Conservation (phyloP, 2,113 vertebrate genomes). For the Pygoscelis antarcticus region DNA sequence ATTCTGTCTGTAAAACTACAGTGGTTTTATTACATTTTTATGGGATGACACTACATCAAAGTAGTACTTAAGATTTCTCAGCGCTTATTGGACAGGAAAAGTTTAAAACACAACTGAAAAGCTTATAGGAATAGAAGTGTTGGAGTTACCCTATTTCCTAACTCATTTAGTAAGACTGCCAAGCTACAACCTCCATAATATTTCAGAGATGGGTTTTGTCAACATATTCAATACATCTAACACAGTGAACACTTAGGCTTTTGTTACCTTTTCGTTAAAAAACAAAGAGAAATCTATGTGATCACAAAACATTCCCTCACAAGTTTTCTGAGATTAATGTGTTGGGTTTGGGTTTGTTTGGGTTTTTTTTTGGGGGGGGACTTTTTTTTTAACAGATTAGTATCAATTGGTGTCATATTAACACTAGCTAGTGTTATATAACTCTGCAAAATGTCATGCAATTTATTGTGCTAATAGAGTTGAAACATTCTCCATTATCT, state of each 20-base stretch:
- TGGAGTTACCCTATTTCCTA: background rate
- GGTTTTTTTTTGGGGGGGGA: accelerated
- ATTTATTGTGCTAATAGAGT: background rate
- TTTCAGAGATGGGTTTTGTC: background rate
- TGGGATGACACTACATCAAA: background rate
- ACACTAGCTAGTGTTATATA: background rate
- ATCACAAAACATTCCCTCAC: background rate
- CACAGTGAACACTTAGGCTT: background rate
- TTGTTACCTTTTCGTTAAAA: background rate
- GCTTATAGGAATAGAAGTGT: background rate
- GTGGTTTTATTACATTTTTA: background rate
- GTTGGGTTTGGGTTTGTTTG: background rate
- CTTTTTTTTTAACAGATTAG: background rate
- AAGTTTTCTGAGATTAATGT: background rate
- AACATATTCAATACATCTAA: background rate
- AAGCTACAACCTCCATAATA: background rate
- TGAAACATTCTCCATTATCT: background rate
- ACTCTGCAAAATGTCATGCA: background rate
- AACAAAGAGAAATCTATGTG: background rate
- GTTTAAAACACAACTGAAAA: background rate
- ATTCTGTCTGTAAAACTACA: background rate
- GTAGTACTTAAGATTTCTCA: background rate
- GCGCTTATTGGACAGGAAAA: background rate
- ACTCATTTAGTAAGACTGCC: background rate
- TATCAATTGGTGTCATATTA: background rate